A percentile compares a stretch with the other conserved stretches of the same genome.
Conservation (phyloP, 64 coral and sea anemone species). For the Montipora sp. region DNA sequence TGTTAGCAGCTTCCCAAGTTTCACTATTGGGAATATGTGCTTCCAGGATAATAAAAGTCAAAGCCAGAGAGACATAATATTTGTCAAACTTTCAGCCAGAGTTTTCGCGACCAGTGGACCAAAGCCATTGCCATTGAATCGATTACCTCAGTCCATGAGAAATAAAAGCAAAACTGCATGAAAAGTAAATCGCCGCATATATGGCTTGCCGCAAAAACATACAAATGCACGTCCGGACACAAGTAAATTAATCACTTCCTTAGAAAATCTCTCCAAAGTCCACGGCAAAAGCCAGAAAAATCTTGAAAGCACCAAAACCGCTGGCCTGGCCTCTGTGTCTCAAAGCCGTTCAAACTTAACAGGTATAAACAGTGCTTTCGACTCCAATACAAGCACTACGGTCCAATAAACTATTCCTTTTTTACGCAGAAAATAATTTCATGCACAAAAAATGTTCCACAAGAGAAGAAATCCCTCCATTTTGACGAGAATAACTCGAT, state of each 20-base stretch:
- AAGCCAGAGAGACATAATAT: constrained; percentile 35
- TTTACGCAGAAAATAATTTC: constrained; percentile 49
- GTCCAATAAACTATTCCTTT: constrained; percentile 33
- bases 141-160: constrained; percentile 97
- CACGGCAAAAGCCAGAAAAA: constrained; percentile 70
- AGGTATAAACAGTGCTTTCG: constrained; percentile 63
- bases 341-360: constrained; percentile 55
- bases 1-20: not conserved
- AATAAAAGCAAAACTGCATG: constrained; percentile 90
- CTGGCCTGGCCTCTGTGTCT: constrained; percentile 68
- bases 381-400: constrained; percentile 36
- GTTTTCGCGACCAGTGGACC: constrained; percentile 63
- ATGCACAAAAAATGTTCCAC: constrained; percentile 52
- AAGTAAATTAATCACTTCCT: constrained; percentile 55
- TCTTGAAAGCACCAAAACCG: constrained; percentile 75
- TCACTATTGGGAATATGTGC: constrained; percentile 23
- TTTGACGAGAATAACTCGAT: constrained; percentile 52
- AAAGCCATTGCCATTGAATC: constrained; percentile 93
- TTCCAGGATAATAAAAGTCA: constrained; percentile 39
- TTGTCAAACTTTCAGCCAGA: constrained; percentile 91
- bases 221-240: constrained; percentile 64
- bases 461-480: constrained; percentile 76
- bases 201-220: constrained; percentile 70
- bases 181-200: constrained; percentile 69
- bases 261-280: constrained; percentile 69